These are phyloP conservation scores for Molorchus minor DNA, from an alignment of 2,888 invertebrate genomes.

Conservation along the genomic window DNA sequence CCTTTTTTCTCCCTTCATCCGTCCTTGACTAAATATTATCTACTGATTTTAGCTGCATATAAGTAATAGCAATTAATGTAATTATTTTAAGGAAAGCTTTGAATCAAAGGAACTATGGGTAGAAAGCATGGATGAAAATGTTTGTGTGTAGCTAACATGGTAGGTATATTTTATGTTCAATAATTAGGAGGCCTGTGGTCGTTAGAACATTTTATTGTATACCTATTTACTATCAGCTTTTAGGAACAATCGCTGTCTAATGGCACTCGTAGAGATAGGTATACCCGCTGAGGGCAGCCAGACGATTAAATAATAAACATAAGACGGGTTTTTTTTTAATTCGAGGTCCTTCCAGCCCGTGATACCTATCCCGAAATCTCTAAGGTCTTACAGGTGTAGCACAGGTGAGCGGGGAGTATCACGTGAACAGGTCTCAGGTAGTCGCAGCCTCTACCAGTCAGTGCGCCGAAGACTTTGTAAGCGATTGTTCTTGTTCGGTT, in stretches of 20 bases:
- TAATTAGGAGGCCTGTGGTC: background rate
- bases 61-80: too few species aligned
- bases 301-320: constrained; percentile 37
- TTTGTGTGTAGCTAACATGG: too few species aligned
- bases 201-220: too few species aligned
- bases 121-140: too few species aligned
- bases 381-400: constrained; percentile 42
- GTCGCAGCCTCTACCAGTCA: constrained; percentile 43
- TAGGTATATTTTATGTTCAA: too few species aligned
- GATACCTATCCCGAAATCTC: constrained; percentile 45
- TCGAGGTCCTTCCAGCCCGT: constrained; percentile 28
- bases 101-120: too few species aligned
- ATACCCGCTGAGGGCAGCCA: constrained; percentile 15
- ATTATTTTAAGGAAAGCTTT: too few species aligned
- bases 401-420: constrained; percentile 58
- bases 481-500: constrained; percentile 41
- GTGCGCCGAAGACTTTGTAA: constrained; percentile 46
- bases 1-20: too few species aligned
- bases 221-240: background rate
- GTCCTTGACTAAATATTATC: too few species aligned
- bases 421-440: constrained; percentile 58
- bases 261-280: background rate
- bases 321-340: constrained; percentile 35
- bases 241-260: background rate
- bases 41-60: too few species aligned